These are phyloP conservation scores for Stenodema calcarata DNA, from an alignment of 2,888 invertebrate genomes.

Conservation along the genomic window DNA sequence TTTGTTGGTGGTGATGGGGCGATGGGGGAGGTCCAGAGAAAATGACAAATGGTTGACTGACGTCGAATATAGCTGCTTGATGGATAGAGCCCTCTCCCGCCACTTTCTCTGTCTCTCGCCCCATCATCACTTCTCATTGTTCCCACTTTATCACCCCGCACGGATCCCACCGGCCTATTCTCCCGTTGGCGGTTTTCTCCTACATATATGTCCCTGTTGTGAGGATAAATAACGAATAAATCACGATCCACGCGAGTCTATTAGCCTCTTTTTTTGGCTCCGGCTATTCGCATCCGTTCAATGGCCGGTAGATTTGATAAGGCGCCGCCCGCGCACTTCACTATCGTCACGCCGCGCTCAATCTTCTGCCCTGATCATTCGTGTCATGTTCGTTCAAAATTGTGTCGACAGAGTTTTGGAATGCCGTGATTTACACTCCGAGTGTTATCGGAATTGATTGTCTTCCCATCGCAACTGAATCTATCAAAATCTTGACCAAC, in stretches of 20 bases:
- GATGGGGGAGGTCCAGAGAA: neutral
- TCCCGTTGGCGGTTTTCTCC: neutral
- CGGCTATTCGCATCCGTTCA: neutral
- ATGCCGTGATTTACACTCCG: neutral
- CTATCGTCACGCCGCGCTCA: neutral
- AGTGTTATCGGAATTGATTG: neutral
- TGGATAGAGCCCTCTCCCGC: constrained; percentile 12
- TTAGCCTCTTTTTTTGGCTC: constrained; percentile 20
- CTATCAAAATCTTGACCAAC: too few relatives aligned
- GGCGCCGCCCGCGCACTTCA: neutral
- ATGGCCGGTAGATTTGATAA: neutral
- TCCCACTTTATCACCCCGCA: constrained; percentile 27
- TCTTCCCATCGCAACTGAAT: too few relatives aligned
- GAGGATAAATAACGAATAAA: constrained; percentile 40
- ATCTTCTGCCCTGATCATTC: neutral
- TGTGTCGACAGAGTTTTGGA: neutral
- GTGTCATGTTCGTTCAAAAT: neutral
- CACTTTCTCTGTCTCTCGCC: neutral
- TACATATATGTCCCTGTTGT: neutral
- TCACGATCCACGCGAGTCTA: constrained; percentile 20
- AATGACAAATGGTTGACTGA: constrained; percentile 45
- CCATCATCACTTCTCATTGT: constrained; percentile 44
- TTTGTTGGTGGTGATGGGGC: neutral
- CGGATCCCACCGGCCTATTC: neutral
- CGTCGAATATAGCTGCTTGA: constrained; percentile 38